Percentiles rank a stretch among this genome's conserved stretches.
phyloP scores from a whole-genome alignment of 2,888 invertebrate species.

The Phortica okadai region DNA sequence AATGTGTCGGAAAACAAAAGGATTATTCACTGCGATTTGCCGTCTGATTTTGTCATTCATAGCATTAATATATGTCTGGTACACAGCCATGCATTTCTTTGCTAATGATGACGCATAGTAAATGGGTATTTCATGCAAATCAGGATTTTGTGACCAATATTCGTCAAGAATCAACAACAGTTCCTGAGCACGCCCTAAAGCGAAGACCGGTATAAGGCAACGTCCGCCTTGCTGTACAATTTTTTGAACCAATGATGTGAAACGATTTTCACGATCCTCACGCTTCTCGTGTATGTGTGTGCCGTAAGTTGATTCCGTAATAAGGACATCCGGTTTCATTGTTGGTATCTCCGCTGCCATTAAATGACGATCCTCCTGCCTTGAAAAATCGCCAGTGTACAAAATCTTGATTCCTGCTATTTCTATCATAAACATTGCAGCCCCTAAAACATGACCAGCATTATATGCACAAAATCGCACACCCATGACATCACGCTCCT shows the following conservation, averaged over 20 bases:
- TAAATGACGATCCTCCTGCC: conserved; percentile 98
- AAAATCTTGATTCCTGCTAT: conserved; percentile 98
- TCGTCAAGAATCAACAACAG: conserved; percentile 96
- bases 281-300: conserved; percentile 99
- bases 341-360: conserved; percentile 99
- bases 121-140: conserved; percentile 97
- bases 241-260: conserved; percentile 94
- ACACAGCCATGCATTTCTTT: conserved; percentile 99
- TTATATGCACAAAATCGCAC: conserved; percentile 99
- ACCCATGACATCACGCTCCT: conserved; percentile 97
- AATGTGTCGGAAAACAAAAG: conserved; percentile 98
- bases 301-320: conserved; percentile 99
- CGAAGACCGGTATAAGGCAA: conserved; percentile 99
- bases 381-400: conserved; percentile 98
- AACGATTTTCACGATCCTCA: conserved; percentile 96
- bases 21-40: conserved; percentile 98
- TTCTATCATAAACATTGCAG: conserved; percentile 99
- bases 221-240: conserved; percentile 98
- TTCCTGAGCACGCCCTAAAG: conserved; percentile 97
- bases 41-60: conserved; percentile 98
- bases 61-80: conserved; percentile 99
- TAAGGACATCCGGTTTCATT: conserved; percentile 96
- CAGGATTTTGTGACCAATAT: conserved; percentile 92
- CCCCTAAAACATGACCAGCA: conserved; percentile 98
- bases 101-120: conserved; percentile 99